Percentiles rank a stretch among this genome's conserved stretches.
phyloP scores from a whole-genome alignment of 2,113 vertebrate species.

The Peromyscus maniculatus region DNA sequence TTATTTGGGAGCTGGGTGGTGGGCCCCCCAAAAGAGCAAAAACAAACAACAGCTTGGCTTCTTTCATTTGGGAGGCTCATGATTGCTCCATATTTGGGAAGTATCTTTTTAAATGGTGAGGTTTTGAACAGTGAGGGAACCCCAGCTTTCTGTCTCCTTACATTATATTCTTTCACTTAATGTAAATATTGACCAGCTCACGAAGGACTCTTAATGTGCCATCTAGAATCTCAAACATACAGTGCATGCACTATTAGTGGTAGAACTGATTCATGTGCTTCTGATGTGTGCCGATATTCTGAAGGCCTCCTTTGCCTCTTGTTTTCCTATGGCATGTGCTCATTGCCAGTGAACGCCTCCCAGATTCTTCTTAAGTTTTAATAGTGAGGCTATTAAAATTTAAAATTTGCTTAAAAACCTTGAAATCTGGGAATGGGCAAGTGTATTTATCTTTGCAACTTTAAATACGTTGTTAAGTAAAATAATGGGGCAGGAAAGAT shows the following conservation, averaged over 20 bases:
- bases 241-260: neutral
- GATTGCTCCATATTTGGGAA: neutral
- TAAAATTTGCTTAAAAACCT: conserved; percentile 26
- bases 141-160: neutral
- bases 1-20: too few relatives aligned
- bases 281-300: neutral
- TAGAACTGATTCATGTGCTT: neutral
- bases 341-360: neutral
- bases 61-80: neutral
- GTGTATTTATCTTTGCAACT: neutral
- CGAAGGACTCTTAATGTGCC: conserved; percentile 13
- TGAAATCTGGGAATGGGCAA: neutral
- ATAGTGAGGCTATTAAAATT: neutral
- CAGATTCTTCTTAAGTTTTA: neutral
- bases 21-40: too few relatives aligned
- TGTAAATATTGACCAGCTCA: neutral
- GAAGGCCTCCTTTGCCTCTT: neutral
- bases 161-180: conserved; percentile 26
- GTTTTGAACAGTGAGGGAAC: neutral
- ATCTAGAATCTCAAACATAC: neutral
- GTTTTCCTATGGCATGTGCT: neutral
- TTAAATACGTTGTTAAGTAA: neutral
- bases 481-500: neutral
- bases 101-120: neutral
- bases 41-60: neutral